These are phyloP conservation scores for Xylocopa sonorina DNA, from an alignment of 1,140 invertebrate genomes.

Conservation along the genomic window DNA sequence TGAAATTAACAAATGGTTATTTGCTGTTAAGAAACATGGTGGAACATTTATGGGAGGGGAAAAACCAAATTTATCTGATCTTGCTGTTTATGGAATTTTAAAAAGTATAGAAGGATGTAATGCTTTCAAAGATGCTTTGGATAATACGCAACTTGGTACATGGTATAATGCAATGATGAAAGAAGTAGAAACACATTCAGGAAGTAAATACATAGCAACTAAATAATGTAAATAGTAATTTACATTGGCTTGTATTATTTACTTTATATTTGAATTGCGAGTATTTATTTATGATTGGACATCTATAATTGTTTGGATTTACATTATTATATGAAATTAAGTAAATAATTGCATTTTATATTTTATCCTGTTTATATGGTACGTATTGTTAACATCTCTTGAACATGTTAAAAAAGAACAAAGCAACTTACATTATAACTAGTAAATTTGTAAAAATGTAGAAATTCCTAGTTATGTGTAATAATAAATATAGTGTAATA, in stretches of 20 bases:
- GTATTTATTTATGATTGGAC: background rate
- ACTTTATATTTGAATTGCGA: background rate
- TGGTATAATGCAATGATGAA: constrained; percentile 83
- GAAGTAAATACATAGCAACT: constrained; percentile 69
- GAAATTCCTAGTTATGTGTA: background rate
- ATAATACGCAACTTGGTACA: constrained; percentile 87
- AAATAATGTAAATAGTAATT: constrained; percentile 53
- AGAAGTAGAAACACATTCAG: constrained; percentile 81
- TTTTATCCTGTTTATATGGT: constrained; percentile 11
- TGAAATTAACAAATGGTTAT: constrained; percentile 91
- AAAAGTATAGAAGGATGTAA: constrained; percentile 97
- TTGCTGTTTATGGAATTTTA: constrained; percentile 96
- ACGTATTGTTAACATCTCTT: background rate
- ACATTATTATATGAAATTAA: background rate
- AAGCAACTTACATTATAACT: background rate
- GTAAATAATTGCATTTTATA: constrained; percentile 30
- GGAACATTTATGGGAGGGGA: constrained; percentile 92
- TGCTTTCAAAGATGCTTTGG: constrained; percentile 92
- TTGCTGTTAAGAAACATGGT: constrained; percentile 87
- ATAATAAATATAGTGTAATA: background rate
- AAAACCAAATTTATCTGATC: constrained; percentile 95
- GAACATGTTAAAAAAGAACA: background rate
- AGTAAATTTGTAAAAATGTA: background rate
- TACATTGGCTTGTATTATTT: constrained; percentile 1
- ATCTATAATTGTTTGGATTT: background rate